These are phyloP conservation scores for Polymixis flavicincta DNA, from an alignment of 2,888 invertebrate species.

Conservation along the genomic window DNA sequence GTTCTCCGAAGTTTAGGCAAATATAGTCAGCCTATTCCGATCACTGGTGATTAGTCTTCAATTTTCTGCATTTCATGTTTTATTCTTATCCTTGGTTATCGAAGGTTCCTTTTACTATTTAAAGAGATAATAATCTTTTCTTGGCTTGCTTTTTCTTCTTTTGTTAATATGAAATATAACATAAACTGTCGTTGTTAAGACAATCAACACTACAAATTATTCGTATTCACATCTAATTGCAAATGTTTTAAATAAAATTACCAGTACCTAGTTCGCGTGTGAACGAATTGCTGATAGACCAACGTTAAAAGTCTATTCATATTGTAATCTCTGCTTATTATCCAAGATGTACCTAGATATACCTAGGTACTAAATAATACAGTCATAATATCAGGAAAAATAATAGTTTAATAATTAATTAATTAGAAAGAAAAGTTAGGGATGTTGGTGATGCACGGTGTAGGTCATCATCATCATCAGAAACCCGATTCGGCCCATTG, in stretches of 20 bases:
- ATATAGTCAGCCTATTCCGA: too few relatives aligned
- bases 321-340: constrained; percentile 32
- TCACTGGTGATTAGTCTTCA: neutral
- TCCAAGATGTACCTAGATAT: constrained; percentile 1
- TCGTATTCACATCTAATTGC: neutral
- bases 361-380: constrained; percentile 2
- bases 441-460: neutral
- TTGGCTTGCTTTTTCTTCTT: too few relatives aligned
- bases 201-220: neutral
- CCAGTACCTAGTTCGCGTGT: neutral
- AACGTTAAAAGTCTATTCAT: constrained; percentile 4
- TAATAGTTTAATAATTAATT: constrained; percentile 7
- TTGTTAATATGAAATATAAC: neutral
- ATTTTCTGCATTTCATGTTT: constrained; percentile 9
- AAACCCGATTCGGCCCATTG: too few relatives aligned
- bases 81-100: neutral
- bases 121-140: neutral
- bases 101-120: neutral
- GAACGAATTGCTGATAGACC: neutral
- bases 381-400: constrained; percentile 4
- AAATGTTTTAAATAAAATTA: constrained; percentile 4
- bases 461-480: too few relatives aligned
- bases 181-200: neutral
- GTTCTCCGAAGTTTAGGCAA: too few relatives aligned
- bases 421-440: constrained; percentile 1